Evolutionary conservation across 2,113 vertebrate species (phyloP).

Genomic region (Daboia siamensis): DNA sequence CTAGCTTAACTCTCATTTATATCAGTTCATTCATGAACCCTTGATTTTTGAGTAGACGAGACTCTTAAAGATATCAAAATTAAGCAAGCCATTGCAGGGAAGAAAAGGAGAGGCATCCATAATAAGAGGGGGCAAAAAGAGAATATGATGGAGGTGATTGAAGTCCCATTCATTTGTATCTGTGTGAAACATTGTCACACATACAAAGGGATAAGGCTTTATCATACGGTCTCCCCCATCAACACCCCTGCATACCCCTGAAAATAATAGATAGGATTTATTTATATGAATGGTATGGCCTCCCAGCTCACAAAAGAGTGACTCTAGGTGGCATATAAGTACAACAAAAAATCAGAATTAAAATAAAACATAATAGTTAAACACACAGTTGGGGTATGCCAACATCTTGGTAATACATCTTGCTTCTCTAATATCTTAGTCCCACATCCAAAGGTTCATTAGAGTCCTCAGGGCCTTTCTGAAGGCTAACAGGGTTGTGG

Average conservation of each 20-base stretch:
- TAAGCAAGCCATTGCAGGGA: not conserved
- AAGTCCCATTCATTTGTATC: not conserved
- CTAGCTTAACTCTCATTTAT: not conserved
- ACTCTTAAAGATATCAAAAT: not conserved
- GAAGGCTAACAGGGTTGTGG: not conserved
- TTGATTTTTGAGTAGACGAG: not conserved
- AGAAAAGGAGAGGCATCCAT: not conserved
- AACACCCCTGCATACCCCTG: not conserved
- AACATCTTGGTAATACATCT: not conserved
- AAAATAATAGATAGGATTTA: not conserved
- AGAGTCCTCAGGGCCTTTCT: not conserved
- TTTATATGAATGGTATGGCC: not conserved
- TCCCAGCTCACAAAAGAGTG: not conserved
- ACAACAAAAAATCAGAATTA: not conserved
- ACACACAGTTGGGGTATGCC: not conserved
- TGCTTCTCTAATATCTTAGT: not conserved
- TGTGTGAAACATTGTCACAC: not conserved
- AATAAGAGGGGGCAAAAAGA: not conserved
- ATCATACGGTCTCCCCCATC: not conserved
- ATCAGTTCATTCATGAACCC: not conserved
- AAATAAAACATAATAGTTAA: not conserved
- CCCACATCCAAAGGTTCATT: not conserved
- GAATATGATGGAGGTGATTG: not conserved
- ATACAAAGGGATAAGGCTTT: not conserved
- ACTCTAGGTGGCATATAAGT: not conserved